Conservation (phyloP, 2,888 invertebrate genomes). For the Plagiodera versicolora region DNA sequence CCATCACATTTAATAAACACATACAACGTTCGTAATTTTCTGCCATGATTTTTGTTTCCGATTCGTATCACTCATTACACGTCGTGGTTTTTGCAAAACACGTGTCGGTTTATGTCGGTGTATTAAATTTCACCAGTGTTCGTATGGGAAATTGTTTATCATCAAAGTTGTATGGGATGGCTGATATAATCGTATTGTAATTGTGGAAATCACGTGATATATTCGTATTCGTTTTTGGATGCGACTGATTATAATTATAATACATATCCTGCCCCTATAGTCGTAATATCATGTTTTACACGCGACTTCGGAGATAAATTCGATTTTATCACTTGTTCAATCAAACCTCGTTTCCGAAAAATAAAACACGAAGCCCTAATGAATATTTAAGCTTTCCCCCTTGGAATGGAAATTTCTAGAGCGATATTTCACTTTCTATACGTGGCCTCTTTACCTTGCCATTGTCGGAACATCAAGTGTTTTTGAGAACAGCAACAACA, state of each 20-base stretch:
- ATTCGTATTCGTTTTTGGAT: no score
- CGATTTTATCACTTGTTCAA: not conserved
- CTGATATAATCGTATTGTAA: not conserved
- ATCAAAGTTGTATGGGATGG: no score
- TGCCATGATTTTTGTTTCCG: not conserved
- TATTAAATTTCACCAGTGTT: not conserved
- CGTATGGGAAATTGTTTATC: not conserved
- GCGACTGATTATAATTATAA: not conserved
- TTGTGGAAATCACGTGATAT: not conserved
- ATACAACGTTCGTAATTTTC: not conserved
- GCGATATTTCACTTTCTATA: slow-evolving; percentile 25
- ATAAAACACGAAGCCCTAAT: slow-evolving; percentile 23
- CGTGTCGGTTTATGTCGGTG: not conserved
- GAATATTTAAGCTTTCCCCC: slow-evolving; percentile 26
- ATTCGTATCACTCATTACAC: not conserved
- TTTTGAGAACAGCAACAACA: not conserved
- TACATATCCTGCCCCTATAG: not conserved
- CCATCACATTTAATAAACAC: not conserved
- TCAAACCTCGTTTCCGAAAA: slow-evolving; percentile 12
- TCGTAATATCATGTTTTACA: not conserved
- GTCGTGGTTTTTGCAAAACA: not conserved
- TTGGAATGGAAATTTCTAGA: slow-evolving; percentile 28
- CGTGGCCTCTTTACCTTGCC: slow-evolving; percentile 11
- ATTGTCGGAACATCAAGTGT: slow-evolving; percentile 8
- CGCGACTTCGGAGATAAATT: not conserved